Conservation (phyloP, 2,113 vertebrate species). For the Semnornis frantzii region DNA sequence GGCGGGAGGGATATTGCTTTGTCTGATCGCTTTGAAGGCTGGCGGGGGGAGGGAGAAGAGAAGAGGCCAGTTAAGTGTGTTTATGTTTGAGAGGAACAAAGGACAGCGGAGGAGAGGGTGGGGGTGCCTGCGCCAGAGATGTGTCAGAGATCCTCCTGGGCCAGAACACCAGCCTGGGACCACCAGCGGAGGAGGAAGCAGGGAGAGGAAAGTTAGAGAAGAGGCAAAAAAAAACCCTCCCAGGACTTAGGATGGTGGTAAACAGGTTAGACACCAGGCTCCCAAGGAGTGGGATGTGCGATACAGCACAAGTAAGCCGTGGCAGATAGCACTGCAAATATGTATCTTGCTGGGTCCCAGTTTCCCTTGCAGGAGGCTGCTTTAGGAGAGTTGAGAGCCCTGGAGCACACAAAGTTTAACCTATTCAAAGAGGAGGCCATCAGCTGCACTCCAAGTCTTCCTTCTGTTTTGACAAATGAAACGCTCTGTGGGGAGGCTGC, state of each 20-base stretch:
- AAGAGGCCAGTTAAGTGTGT: constrained; percentile 66
- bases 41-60: neutral
- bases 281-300: accelerated
- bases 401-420: neutral
- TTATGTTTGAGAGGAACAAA: constrained; percentile 73
- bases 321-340: neutral
- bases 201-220: neutral
- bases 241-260: neutral
- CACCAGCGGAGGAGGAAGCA: constrained; percentile 73
- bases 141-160: constrained; percentile 73
- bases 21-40: constrained; percentile 31
- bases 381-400: neutral
- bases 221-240: neutral
- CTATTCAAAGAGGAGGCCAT: neutral
- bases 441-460: neutral
- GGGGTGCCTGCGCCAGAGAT: constrained; percentile 56
- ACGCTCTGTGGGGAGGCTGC: neutral
- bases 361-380: neutral
- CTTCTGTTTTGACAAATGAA: neutral
- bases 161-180: constrained; percentile 73
- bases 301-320: neutral
- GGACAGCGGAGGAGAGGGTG: neutral
- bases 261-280: neutral
- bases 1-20: neutral
- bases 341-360: neutral